phyloP scores from a whole-genome alignment of 2,797 vertebrate genomes.

The Hafferia zeledoni region DNA sequence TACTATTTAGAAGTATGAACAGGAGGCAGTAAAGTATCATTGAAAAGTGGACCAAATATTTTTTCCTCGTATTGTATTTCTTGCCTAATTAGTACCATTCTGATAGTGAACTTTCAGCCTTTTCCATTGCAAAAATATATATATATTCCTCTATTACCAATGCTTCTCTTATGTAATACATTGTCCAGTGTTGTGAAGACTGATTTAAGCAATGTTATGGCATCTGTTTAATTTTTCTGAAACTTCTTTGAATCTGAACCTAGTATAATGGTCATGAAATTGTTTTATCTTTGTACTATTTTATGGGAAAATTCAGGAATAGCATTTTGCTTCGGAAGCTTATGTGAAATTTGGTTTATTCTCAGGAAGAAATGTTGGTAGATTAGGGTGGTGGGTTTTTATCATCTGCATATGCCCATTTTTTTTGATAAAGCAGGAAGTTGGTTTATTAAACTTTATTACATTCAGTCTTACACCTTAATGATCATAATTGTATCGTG shows the following conservation, averaged over 20 bases:
- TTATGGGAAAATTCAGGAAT: background rate
- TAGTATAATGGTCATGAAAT: background rate
- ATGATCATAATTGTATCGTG: background rate
- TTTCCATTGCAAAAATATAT: background rate
- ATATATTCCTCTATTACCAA: background rate
- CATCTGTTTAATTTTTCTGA: background rate
- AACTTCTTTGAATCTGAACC: background rate
- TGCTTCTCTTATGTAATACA: background rate
- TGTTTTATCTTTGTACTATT: background rate
- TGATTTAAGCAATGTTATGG: background rate
- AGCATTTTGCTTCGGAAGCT: background rate
- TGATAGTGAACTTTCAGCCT: background rate
- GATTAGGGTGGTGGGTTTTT: background rate
- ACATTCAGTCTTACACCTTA: background rate
- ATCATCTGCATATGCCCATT: background rate
- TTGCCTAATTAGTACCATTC: background rate
- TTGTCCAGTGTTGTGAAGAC: background rate
- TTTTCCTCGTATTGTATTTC: background rate
- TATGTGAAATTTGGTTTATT: background rate
- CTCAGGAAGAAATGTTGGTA: background rate
- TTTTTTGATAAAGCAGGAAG: background rate
- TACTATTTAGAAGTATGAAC: background rate
- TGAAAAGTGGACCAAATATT: background rate
- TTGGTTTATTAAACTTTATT: background rate
- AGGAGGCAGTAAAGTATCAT: background rate